Conservation (phyloP, 2,888 invertebrate species). For the Xylota segnis region DNA sequence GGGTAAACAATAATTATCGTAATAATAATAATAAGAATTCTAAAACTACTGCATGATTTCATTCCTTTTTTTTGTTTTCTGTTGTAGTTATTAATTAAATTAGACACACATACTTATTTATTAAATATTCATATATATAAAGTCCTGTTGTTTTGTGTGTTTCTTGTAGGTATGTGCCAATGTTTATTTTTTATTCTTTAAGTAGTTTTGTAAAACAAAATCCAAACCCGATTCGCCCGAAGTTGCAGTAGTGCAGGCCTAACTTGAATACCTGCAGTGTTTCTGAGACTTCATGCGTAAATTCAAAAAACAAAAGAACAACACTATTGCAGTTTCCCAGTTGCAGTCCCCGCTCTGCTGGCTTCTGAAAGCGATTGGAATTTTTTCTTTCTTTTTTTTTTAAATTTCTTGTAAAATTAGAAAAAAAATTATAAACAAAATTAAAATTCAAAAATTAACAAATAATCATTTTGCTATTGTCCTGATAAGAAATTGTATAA, state of each 20-base stretch:
- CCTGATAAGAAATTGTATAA: constrained; percentile 54
- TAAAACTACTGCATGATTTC: constrained; percentile 66
- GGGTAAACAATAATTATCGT: constrained; percentile 72
- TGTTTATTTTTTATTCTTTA: constrained; percentile 28
- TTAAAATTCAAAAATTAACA: constrained; percentile 17
- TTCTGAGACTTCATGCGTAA: not conserved
- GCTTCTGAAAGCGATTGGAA: constrained; percentile 28
- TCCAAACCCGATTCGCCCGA: constrained; percentile 16
- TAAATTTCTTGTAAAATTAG: constrained; percentile 37
- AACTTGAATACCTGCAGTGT: constrained; percentile 24
- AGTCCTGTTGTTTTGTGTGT: constrained; percentile 25
- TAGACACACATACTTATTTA: constrained; percentile 67
- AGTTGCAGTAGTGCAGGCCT: constrained; percentile 23
- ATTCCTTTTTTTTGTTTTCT: constrained; percentile 3
- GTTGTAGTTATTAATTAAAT: constrained; percentile 52
- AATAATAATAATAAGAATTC: constrained; percentile 58
- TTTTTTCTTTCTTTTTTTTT: not conserved
- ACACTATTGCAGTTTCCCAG: not conserved
- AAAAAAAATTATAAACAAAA: constrained; percentile 43
- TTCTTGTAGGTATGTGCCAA: constrained; percentile 51
- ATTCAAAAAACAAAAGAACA: not conserved
- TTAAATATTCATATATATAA: constrained; percentile 53
- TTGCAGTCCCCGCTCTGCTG: not conserved
- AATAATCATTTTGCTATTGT: constrained; percentile 62
- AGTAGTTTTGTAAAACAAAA: constrained; percentile 37